Evolutionary conservation across 2,113 vertebrate species (phyloP), one percentile per base, ranked within the genome.

Genomic region (Lophura nycthemera): DNA sequence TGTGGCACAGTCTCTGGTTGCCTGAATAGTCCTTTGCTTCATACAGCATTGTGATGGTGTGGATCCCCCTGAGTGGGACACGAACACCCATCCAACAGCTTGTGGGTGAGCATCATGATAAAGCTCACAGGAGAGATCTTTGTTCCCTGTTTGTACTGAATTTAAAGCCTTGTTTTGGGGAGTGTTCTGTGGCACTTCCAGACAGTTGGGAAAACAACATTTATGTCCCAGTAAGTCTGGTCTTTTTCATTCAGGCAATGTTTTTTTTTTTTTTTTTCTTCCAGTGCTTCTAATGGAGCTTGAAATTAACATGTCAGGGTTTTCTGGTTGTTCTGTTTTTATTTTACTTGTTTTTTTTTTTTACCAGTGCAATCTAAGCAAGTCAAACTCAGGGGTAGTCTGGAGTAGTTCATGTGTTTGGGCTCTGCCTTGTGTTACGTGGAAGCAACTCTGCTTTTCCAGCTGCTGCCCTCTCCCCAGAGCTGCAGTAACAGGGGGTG

Each of bases 141-240:
- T 69, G 40, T 43, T 93, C 48, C 73, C 18, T 27, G 0, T 40
- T 76, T 77, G 24, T 63, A n/a, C 86, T 56, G 17, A 16, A 71
- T 40, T 86, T 10, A 78, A 54, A 83, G 52, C 78, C 42, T 88
- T 83, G 57, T 19, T 88, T 79, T 38, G 36, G 24, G 42, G 52
- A 17, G 12, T 59, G 24, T 75, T 88, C 80, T 67, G 50, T 73
- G 83, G 67, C 38, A 14, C 42, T 90, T 90, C 34, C 20, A 86
- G 76, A 19, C n/a, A 20, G 36, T 48, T 40, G 36, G 61, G 50
- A 85, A 85, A 85, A 83, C 64, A 73, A 1, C 64, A 52, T 75
- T 93, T 81, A 77, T 91, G 60, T 83, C 60, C 90, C 60, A 65
- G 18, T 13, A 21, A 89, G 77, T 36, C 71, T 81, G 74, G 56